Base-by-base conservation (phyloP, 35 echinoderm and acorn worm genomes). In the Holothuria glaberrima region DNA sequence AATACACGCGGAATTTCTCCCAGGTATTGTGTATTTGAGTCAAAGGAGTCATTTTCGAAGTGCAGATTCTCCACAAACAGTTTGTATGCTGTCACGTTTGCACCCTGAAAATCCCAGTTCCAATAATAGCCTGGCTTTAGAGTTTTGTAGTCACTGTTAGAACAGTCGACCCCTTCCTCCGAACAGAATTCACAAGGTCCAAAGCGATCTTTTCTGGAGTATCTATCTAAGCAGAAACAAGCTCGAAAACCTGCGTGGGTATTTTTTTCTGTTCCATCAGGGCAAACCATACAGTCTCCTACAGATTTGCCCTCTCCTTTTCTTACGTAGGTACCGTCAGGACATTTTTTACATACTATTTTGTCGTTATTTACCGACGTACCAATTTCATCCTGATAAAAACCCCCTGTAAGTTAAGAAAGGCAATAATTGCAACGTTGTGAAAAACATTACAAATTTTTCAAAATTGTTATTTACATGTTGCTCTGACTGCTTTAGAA, bases 321-420 rank as follows among this genome's bases (percentile, higher is more conserved):
- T 56, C 56, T 58, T 48, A 82, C 57, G 3, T 21, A 82, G 30
- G 35, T 82, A 19, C 79, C 79, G 28, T 34, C 29, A 17, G 48
- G 18, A 33, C 79, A 82, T 10, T 12, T 38, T 31, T 30, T 59
- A 12, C 79, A 82, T 9, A 24, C 28, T 16, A 65, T 20, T 4
- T 9, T 24, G 28, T 7, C 21, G 62, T 28, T 28, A 21, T 65
- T 28, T 29, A 13, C 24, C 16, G 10, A 54, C 21, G 17, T 12
- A 3, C 79, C 79, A 7, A 82, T 25, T 24, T 82, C 79, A 82
- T 82, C 79, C 54, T 82, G 79, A 33, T 82, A 82, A 29, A 82
- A 82, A 12, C 79, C 79, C 48, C 79, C 79, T 82, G 50, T 5
- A 45, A 12, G 75, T 10, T 16, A 14, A 79, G 12, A 9, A 21